Base-by-base conservation (phyloP, 1,140 invertebrate species). In the Rhizoglyphus robini region DNA sequence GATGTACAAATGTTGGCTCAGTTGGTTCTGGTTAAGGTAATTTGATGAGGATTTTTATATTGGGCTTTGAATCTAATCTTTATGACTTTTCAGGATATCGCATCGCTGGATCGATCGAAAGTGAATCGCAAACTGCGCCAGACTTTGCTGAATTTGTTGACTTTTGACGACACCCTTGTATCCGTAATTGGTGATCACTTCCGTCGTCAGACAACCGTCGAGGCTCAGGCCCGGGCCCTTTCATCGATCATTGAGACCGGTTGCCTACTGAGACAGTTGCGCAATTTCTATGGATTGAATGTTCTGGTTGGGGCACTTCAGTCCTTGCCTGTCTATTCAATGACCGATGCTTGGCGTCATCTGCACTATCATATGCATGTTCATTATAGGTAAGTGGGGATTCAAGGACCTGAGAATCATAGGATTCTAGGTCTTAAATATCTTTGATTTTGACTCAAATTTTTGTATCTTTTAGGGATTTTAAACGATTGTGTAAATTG, bases 271-370 rank as follows among this genome's bases (percentile, higher is more conserved):
- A 8, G 51, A 8, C 51, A 54, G 20, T 32, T 54, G 31, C 51
- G 51, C 31, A 54, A 54, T 23, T 54, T 54, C 51, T 54, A 54
- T 32, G 51, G 51, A 11, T 23, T 54, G 8, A 54, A 54, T 15
- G 51, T 54, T 25, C 8, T 54, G 8, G 31, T 54, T 23, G 51
- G 51, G 8, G 23, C 51, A 23, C 8, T 54, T 8, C 51, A 54
- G 20, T 54, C 51, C 8, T 32, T 54, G 51, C 51, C 51, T 5
- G 8, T 54, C 8, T 54, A 54, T 32, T 32, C 31, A 32, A 54
- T 54, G 51, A 54, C 8, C 8, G 8, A 54, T 11, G 51, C 51
- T 25, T 54, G 51, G 51, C 51, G 20, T 11, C 20, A 27, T 32
- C 20, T 54, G 31, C 8, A 8, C 20, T 8, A 8, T 32, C 51